These are phyloP conservation scores for Hemaris fuciformis DNA, from an alignment of 2,888 invertebrate species.

Conservation along the genomic window DNA sequence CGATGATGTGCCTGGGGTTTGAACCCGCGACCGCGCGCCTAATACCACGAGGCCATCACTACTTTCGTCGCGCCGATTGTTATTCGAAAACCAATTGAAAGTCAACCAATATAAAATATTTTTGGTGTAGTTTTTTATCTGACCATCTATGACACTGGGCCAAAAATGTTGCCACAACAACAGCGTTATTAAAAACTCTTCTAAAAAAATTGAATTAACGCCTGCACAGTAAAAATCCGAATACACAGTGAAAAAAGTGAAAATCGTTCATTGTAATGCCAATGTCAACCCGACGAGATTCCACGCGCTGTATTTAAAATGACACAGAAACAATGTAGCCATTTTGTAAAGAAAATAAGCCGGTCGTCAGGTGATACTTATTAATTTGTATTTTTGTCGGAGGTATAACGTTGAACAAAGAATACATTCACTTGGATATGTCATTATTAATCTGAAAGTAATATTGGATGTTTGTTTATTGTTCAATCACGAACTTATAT, in stretches of 20 bases:
- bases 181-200: no score
- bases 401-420: slow-evolving; percentile 12
- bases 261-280: background rate
- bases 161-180: no score
- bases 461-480: background rate
- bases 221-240: background rate
- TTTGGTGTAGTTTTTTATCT: no score
- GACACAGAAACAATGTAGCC: slow-evolving; percentile 21
- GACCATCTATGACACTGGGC: no score
- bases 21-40: no score
- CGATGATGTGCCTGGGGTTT: no score
- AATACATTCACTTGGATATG: background rate
- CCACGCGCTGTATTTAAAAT: background rate
- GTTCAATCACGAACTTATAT: background rate
- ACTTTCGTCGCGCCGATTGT: no score
- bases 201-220: no score
- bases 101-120: no score
- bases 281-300: background rate
- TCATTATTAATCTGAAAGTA: slow-evolving; percentile 7
- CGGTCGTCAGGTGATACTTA: slow-evolving; percentile 57
- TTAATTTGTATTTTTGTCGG: slow-evolving; percentile 63
- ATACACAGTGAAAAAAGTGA: background rate
- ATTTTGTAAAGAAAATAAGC: slow-evolving; percentile 30
- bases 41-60: no score
- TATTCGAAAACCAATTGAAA: no score